Conservation (phyloP, 2,113 vertebrate species). For the Amphiprion ocellaris region DNA sequence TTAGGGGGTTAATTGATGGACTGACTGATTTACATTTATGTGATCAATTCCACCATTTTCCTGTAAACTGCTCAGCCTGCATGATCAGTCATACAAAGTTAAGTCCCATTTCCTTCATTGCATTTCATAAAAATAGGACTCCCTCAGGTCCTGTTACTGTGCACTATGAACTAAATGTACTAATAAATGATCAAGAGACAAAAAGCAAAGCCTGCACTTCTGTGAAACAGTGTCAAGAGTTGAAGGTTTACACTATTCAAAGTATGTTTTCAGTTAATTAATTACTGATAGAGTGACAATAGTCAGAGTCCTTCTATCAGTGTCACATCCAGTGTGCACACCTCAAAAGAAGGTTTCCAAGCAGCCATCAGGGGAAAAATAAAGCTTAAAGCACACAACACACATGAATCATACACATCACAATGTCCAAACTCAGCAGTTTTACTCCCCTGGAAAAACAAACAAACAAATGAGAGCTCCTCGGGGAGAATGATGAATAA, state of each 20-base stretch:
- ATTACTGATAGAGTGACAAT: constrained; percentile 31
- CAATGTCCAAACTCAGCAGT: constrained; percentile 87
- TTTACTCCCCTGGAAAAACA: constrained; percentile 80
- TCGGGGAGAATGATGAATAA: constrained; percentile 89
- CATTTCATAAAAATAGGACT: background rate
- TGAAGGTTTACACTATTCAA: constrained; percentile 16
- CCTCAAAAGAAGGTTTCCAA: constrained; percentile 67
- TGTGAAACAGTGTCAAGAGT: background rate
- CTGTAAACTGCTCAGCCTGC: background rate
- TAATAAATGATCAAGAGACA: background rate
- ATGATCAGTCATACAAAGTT: background rate
- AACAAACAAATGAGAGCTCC: constrained; percentile 74
- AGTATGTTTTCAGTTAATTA: constrained; percentile 2
- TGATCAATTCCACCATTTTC: background rate
- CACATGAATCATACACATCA: constrained; percentile 88
- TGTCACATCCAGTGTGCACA: constrained; percentile 60
- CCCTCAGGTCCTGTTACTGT: background rate
- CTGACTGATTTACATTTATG: constrained; percentile 9
- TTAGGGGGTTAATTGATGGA: background rate
- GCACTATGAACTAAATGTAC: background rate
- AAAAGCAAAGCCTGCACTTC: background rate
- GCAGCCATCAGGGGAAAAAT: constrained; percentile 72
- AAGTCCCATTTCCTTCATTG: constrained; percentile 12
- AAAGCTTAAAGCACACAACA: constrained; percentile 80
- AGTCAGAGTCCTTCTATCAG: constrained; percentile 50